Evolutionary conservation across 2,113 vertebrate genomes (phyloP), one percentile per base, ranked within the genome.

Genomic region (Myiozetetes cayanensis): DNA sequence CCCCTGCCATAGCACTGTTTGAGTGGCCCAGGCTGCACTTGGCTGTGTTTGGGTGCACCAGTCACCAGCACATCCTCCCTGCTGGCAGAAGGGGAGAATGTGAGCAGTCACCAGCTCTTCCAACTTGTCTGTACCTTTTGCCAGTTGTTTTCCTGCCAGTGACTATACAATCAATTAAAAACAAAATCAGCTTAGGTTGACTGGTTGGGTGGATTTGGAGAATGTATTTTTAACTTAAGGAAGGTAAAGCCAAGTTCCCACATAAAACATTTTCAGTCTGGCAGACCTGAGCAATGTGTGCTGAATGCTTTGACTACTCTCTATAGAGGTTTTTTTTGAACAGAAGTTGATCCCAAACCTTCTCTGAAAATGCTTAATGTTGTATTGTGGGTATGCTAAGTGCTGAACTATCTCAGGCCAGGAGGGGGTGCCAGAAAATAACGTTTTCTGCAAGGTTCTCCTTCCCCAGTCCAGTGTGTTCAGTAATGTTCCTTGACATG

Each of bases 391-490:
- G 22, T 52, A 43, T 49, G 18, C 23, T 49, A 46, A 66, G 39
- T 95, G 95, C 66, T 89, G 58, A 91, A 25, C 74, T 78, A 6
- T 74, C 56, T 91, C 66, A 75, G 81, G 18, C 95, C 97, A 97
- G 85, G 49, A 90, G 94, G 77, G 96, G 97, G 96, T 94, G 94
- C 94, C 78, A 83, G 50, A 87, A 94, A 79, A 33, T 63, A 94
- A 61, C 53, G 8, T 50, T 56, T 13, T 39, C 50, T 81, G 74
- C 63, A 63, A 25, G 33, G 52, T 25, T 90, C 3, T 77, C 58
- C 25, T 81, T 85, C n/a, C 37, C 27, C 33, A 72, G 27, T 70
- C 9, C 8, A 8, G 23, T n/a, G 33, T 90, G 59, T 74, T 94
- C 65, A 75, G 61, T 67, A 77, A 53, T 33, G 33, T 71, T 49